Evolutionary conservation across 2,888 invertebrate species (phyloP), one percentile per base, ranked within the genome.

Genomic region (Lasioglossum vierecki): DNA sequence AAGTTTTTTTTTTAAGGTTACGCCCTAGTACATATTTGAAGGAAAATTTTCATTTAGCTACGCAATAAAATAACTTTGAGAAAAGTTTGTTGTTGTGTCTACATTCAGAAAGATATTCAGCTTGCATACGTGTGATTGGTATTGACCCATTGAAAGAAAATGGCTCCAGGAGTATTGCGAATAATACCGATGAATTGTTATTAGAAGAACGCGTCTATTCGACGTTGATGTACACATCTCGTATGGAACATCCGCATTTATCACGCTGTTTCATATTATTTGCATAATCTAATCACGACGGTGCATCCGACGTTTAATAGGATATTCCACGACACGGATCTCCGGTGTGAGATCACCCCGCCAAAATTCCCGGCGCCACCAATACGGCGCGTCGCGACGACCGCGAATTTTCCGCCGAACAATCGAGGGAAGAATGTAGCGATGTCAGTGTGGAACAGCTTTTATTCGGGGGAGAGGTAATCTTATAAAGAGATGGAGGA

Each of bases 231-330:
- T 49, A 3, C 44, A 44, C 13, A 46, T 8, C 57, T n/a, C 53
- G 49, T 78, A 68, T 44, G 18, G 63, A 76, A 70, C 66, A 66
- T 76, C 44, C 15, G 44, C 26, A 76, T 71, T 85, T 79, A 57
- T 70, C 72, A 30, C 74, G 5, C 39, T 71, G 44, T 74, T 74
- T 39, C 81, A 1, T n/a, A 41, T 73, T 73, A 76, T 85, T 76
- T 66, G 72, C 85, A 78, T 78, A 70, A 77, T 44, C 79, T 74
- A 85, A 85, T 85, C 80, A 30, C 2, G 9, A n/a, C 2, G 49
- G 49, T 49, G 57, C 11, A 46, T 63, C 74, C 60, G 74, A 73
- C 77, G 26, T 82, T 82, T 73, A 76, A 68, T 74, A 57, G 60
- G 73, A 68, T 57, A 63, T 41, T 26, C 41, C 30, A 26, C 53